These are phyloP conservation scores for Cepaea hortensis DNA, from an alignment of 2,888 invertebrate species.

Conservation along the genomic window DNA sequence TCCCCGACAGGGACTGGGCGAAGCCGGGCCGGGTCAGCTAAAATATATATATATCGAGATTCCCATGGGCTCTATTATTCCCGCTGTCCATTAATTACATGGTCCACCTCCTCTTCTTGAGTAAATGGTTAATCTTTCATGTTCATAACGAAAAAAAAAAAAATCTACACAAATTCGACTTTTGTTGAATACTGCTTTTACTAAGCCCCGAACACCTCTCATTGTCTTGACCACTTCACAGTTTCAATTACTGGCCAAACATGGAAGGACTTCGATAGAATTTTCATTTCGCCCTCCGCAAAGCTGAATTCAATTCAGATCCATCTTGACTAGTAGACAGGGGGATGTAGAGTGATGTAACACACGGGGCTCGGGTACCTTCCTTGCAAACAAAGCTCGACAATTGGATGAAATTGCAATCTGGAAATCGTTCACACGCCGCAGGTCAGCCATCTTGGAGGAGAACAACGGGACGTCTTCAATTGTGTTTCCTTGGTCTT, in stretches of 20 bases:
- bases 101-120: too few species aligned
- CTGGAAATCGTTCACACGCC: slow-evolving; percentile 14
- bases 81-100: too few species aligned
- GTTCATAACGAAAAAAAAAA: too few species aligned
- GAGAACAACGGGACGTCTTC: not conserved
- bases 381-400: slow-evolving; percentile 10
- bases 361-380: slow-evolving; percentile 10
- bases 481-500: not conserved
- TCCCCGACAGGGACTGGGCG: too few species aligned
- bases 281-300: slow-evolving; percentile 27
- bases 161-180: too few species aligned
- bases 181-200: not conserved
- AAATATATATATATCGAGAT: too few species aligned
- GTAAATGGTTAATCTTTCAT: too few species aligned
- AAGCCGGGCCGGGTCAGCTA: too few species aligned
- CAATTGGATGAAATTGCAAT: slow-evolving; percentile 38
- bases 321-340: slow-evolving; percentile 31
- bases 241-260: slow-evolving; percentile 37
- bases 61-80: too few species aligned
- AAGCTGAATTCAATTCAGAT: slow-evolving; percentile 27
- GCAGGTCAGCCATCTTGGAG: slow-evolving; percentile 22
- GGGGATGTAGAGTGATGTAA: slow-evolving; percentile 26
- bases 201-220: not conserved
- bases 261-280: slow-evolving; percentile 20
- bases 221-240: slow-evolving; percentile 35